Conservation (phyloP, 1,140 invertebrate genomes). For the Paraescarpia echinospica region DNA sequence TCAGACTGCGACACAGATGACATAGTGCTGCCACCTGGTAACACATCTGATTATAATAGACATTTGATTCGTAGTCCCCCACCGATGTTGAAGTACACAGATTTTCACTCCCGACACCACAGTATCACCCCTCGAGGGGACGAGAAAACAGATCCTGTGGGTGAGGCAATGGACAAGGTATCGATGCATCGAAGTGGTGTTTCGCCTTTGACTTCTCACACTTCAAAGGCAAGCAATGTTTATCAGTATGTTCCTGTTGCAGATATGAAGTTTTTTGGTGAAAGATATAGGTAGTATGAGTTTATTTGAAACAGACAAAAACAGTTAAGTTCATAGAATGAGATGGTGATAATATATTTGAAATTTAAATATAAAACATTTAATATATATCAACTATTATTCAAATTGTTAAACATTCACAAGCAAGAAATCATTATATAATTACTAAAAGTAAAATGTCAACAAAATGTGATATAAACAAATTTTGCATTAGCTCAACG, state of each 20-base stretch:
- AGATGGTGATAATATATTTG: no score
- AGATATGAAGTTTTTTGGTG: background rate
- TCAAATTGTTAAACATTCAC: no score
- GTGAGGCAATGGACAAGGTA: background rate
- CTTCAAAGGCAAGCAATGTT: background rate
- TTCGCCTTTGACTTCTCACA: background rate
- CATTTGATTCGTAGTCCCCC: background rate
- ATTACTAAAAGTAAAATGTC: no score
- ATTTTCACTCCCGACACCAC: background rate
- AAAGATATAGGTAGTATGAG: background rate
- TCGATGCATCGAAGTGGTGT: background rate
- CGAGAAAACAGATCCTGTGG: background rate
- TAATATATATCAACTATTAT: no score
- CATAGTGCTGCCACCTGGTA: background rate
- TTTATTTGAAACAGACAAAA: no score
- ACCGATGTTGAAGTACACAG: background rate
- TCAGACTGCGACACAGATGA: background rate
- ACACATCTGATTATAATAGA: background rate
- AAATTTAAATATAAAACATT: no score
- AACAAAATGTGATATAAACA: no score
- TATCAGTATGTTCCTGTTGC: background rate
- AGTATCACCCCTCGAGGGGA: no score
- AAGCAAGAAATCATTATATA: no score
- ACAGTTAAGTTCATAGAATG: no score
- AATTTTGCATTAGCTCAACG: no score